Base-by-base conservation (phyloP, 1,140 invertebrate genomes). In the Hestina assimilis region DNA sequence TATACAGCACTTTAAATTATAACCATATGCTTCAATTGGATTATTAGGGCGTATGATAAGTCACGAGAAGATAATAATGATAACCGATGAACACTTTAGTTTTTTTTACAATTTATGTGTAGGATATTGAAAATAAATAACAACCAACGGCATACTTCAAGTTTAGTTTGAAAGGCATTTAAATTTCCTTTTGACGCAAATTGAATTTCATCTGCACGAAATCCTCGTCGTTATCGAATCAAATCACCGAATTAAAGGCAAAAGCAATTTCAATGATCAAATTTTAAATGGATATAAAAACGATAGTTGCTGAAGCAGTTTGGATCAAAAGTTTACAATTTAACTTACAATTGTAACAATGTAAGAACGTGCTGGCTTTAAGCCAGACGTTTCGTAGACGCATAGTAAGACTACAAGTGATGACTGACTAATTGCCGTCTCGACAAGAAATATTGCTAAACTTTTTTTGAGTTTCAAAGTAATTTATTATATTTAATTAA, bases 351-450 rank as follows among this genome's bases (percentile, higher is more conserved):
- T 60, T 42, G 52, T 59, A 54, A 64, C 53, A 63, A 51, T 54
- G 62, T 62, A 52, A 29, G 50, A 63, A 60, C 50, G 54, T 46
- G 50, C 45, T 75, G 72, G 72, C 69, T 7, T 8, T 4, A 0
- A 6, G 66, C 72, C 72, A 75, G 57, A 33, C 55, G 51, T 54
- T 50, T 40, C 45, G 43, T 31, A 61, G 47, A 51, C 47, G 33
- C 38, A 24, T 20, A 21, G 52, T 46, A 46, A 47, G 46, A 46
- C 52, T 21, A 19, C 42, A 31, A 40, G 52, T 46, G 52, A 55
- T 46, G 52, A 55, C 43, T 46, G 33, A 55, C 42, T 55, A 46
- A 55, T 55, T 55, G 40, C 31, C 26, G 12, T 9, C 43, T 33
- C 42, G 26, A 42, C 38, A 42, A 52, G 38, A 52, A 42, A 52